Evolutionary conservation across 2,113 vertebrate genomes (phyloP), one percentile per base, ranked within the genome.

Genomic region (Actenoides lindsayi): DNA sequence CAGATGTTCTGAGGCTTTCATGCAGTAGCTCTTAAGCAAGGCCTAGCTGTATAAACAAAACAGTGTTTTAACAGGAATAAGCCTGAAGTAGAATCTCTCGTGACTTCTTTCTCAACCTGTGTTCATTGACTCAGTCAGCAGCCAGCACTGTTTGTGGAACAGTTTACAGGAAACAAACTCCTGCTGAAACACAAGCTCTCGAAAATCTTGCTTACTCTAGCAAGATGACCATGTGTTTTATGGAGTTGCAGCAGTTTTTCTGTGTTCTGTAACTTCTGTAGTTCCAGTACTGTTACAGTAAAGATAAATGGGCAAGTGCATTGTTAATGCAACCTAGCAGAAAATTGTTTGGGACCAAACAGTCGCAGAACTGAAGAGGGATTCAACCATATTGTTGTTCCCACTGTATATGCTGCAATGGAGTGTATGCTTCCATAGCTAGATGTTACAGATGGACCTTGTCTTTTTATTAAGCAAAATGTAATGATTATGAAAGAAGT

Each of bases 241-340:
- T 21, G 46, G 51, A 35, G 75, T 83, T 80, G 56, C 56, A 63
- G 7, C 4, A 18, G 8, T 91, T 96, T 77, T 88, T 31, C 87
- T 90, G 75, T 53, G 63, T 90, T 85, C 74, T 95, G 63, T 89
- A 86, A 44, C 81, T 95, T 63, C 24, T 67, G 51, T 79, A 41
- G 50, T 37, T 70, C 25, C 5, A 5, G 24, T 0, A 0, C 63
- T 27, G 51, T 76, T 80, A 46, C 50, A 67, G 30, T 0, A 0
- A 65, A 87, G 82, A 77, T 27, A 88, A 93, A 81, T 28, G 41
- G 41, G 24, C 75, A 77, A 93, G 54, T 74, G 63, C 1, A 3
- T 59, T 83, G 71, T 57, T 90, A 94, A 65, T 0, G 10, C 42
- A 89, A 33, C 37, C 56, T 81, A 63, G 88, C 71, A 90, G 82